Percentiles rank a stretch among this genome's conserved stretches.
phyloP scores from a whole-genome alignment of 2,888 invertebrate genomes.

The Teinopalpus imperialis region DNA sequence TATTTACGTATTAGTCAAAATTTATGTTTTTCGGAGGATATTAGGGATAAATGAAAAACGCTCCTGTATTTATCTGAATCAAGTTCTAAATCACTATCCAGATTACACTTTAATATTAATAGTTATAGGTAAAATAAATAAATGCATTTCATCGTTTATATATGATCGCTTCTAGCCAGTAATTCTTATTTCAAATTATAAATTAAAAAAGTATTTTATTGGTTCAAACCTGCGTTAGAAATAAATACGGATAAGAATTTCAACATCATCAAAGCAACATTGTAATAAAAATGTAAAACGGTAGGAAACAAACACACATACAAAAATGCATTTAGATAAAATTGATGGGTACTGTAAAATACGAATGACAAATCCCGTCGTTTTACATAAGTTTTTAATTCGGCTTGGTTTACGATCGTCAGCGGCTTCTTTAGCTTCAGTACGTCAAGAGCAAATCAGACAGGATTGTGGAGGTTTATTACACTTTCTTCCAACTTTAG shows the following conservation, averaged over 20 bases:
- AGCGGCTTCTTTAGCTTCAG: conserved; percentile 43
- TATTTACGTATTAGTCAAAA: too few relatives aligned
- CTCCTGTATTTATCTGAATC: too few relatives aligned
- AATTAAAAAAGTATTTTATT: conserved; percentile 42
- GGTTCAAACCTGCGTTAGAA: conserved; percentile 43
- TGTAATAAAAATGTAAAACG: conserved; percentile 59
- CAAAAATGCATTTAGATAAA: conserved; percentile 64
- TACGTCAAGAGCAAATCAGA: conserved; percentile 30
- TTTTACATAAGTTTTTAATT: conserved; percentile 38
- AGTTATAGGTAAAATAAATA: too few relatives aligned
- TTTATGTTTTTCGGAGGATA: too few relatives aligned
- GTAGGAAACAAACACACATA: conserved; percentile 55
- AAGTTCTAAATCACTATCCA: too few relatives aligned
- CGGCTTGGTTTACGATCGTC: conserved; percentile 39
- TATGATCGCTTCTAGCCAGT: too few relatives aligned
- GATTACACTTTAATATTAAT: too few relatives aligned
- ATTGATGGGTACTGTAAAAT: conserved; percentile 59
- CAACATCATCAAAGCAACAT: conserved; percentile 40
- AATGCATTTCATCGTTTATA: too few relatives aligned
- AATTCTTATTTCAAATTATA: too few relatives aligned
- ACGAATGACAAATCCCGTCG: conserved; percentile 47
- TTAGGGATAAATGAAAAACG: too few relatives aligned
- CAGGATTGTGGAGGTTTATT: not conserved
- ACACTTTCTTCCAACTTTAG: not conserved
- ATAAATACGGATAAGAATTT: conserved; percentile 38